phyloP scores from a whole-genome alignment of 2,113 vertebrate genomes.

The Myiopsitta monachus region DNA sequence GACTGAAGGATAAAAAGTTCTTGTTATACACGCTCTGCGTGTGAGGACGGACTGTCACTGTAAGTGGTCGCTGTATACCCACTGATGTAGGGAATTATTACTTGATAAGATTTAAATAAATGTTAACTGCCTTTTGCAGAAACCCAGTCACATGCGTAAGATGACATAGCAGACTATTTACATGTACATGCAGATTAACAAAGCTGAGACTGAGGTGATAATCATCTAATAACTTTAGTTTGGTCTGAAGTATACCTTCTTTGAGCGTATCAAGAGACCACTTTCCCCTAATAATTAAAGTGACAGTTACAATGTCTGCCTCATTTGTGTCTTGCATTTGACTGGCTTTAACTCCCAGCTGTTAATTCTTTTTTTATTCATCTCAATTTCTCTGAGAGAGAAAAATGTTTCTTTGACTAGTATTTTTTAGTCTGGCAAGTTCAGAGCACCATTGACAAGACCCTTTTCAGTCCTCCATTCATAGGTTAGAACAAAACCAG shows the following conservation, averaged over 20 bases:
- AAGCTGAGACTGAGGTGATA: neutral
- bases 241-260: neutral
- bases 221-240: neutral
- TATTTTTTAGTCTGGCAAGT: neutral
- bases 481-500: neutral
- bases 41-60: neutral
- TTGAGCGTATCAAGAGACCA: neutral
- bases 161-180: neutral
- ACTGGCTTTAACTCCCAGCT: neutral
- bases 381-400: neutral
- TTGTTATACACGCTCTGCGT: neutral
- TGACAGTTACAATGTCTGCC: neutral
- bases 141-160: fast-evolving
- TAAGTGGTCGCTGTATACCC: neutral
- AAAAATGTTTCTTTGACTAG: neutral
- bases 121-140: neutral
- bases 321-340: neutral
- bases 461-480: neutral
- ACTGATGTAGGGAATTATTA: neutral
- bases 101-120: neutral
- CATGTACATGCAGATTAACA: fast-evolving
- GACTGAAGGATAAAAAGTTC: neutral
- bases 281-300: neutral
- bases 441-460: neutral
- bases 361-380: neutral